Percentiles rank a stretch among this genome's conserved stretches.
These are phyloP conservation scores for Erebia palarica DNA, from an alignment of 2,888 invertebrate species.

Conservation along the genomic window DNA sequence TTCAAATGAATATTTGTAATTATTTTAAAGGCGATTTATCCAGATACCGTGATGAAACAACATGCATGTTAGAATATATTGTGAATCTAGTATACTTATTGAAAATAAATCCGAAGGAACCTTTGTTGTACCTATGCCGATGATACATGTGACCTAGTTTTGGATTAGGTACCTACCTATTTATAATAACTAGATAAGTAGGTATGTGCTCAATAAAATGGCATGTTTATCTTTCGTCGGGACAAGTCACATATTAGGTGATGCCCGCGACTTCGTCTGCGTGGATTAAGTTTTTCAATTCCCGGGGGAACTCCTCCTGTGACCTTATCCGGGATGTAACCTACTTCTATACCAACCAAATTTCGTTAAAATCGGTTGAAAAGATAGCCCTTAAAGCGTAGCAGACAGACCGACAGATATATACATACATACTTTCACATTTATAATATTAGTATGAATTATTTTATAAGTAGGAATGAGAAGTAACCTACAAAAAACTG, in stretches of 20 bases:
- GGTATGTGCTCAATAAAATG: conserved; percentile 8
- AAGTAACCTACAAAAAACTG: too few relatives aligned
- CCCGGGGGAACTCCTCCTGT: too few relatives aligned
- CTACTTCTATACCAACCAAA: too few relatives aligned
- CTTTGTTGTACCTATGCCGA: neutral
- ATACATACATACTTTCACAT: too few relatives aligned
- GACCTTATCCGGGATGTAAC: too few relatives aligned
- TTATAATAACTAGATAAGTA: neutral
- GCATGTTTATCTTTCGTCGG: conserved; percentile 6
- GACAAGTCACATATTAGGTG: neutral
- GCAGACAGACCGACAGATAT: too few relatives aligned
- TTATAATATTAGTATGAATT: too few relatives aligned
- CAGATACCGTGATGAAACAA: neutral
- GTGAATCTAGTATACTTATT: conserved; percentile 21
- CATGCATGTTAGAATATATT: conserved; percentile 18
- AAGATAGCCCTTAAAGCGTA: too few relatives aligned
- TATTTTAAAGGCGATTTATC: neutral
- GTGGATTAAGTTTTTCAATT: too few relatives aligned
- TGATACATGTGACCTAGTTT: conserved; percentile 11
- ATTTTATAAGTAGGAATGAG: too few relatives aligned
- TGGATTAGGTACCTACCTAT: neutral
- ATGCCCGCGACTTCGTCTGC: too few relatives aligned
- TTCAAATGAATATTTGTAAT: neutral
- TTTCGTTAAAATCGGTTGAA: too few relatives aligned
- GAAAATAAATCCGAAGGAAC: conserved; percentile 20